A percentile compares a stretch with the other conserved stretches of the same genome.
These are phyloP conservation scores for Peromyscus polionotus DNA, from an alignment of 2,113 vertebrate species.

Conservation along the genomic window DNA sequence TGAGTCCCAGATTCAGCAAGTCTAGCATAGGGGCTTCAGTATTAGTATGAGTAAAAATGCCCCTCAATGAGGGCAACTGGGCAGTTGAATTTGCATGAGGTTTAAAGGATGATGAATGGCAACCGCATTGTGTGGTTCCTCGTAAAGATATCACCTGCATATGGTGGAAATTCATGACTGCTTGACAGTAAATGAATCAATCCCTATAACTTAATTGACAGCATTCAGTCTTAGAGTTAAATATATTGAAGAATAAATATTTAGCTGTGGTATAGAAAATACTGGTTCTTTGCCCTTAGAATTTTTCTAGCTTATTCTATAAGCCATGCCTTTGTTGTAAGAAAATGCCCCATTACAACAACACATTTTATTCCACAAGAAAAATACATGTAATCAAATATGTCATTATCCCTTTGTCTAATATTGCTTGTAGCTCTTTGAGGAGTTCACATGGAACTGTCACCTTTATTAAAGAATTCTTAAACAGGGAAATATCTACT, in stretches of 20 bases:
- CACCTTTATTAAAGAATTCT: background rate
- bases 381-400: slow-evolving; percentile 5
- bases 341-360: background rate
- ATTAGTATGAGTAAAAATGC: background rate
- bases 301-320: background rate
- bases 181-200: background rate
- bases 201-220: background rate
- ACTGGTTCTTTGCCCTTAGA: background rate
- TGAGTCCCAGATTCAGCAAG: background rate
- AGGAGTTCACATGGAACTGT: background rate
- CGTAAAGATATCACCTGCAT: background rate
- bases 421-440: background rate
- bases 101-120: background rate
- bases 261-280: background rate
- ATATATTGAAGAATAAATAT: background rate
- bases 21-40: background rate
- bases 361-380: background rate
- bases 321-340: background rate
- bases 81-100: background rate
- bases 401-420: background rate
- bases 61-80: background rate
- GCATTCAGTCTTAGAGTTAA: background rate
- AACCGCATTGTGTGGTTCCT: background rate
- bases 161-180: background rate
- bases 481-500: background rate